A percentile compares a stretch with the other conserved stretches of the same genome.
These are phyloP conservation scores for Drepana arcuata DNA, from an alignment of 1,140 invertebrate species.

Conservation along the genomic window DNA sequence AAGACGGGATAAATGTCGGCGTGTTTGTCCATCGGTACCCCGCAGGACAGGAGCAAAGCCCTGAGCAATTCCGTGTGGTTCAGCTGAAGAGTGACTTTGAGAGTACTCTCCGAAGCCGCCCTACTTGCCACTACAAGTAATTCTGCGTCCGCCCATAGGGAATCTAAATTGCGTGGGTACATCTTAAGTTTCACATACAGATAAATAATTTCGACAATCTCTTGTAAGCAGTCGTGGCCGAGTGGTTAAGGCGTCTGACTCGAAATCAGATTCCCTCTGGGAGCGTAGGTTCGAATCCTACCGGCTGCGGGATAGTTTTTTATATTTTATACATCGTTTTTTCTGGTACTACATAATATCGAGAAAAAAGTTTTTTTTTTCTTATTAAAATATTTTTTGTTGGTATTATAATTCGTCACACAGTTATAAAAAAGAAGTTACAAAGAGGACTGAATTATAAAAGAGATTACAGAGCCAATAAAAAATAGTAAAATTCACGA, in stretches of 20 bases:
- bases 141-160: constrained; percentile 88
- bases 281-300: constrained; percentile 88
- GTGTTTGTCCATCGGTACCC: constrained; percentile 83
- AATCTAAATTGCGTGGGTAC: constrained; percentile 71
- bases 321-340: no score
- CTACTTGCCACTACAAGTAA: constrained; percentile 64
- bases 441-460: no score
- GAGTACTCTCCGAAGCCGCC: constrained; percentile 52
- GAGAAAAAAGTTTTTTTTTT: no score
- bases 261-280: constrained; percentile 86
- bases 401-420: no score
- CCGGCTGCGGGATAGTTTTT: no score
- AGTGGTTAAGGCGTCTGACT: constrained; percentile 90
- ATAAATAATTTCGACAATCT: no score
- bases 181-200: no score
- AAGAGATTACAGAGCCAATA: no score
- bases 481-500: no score
- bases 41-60: constrained; percentile 85
- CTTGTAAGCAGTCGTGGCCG: constrained; percentile 85
- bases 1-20: constrained; percentile 77
- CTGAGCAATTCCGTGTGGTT: constrained; percentile 88
- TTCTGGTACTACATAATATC: no score
- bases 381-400: no score
- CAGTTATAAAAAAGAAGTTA: no score
- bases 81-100: constrained; percentile 82